Conservation (phyloP, 2,888 invertebrate genomes). For the Cryptops parisi region DNA sequence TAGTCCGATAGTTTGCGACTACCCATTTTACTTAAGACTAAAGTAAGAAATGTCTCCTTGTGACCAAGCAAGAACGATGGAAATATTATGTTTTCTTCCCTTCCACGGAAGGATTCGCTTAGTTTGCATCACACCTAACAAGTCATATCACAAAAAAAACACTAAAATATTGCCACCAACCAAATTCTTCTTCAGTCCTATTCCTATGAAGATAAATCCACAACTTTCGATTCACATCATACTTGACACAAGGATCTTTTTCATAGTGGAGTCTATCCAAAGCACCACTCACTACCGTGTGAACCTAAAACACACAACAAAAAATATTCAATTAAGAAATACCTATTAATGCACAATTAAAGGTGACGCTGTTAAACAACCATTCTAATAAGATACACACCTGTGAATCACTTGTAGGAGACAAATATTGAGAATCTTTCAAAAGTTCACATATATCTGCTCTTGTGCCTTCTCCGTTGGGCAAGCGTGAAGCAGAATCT, state of each 20-base stretch:
- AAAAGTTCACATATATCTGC: conserved; percentile 80
- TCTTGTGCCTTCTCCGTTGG: conserved; percentile 85
- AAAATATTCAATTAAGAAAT: neutral
- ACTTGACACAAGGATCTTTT: conserved; percentile 83
- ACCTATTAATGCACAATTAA: neutral
- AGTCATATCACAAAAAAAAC: too few relatives aligned
- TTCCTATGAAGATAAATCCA: conserved; percentile 90
- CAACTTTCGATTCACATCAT: conserved; percentile 75
- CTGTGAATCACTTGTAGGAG: conserved; percentile 35
- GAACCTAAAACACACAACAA: conserved; percentile 36
- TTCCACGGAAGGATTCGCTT: too few relatives aligned
- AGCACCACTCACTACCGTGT: conserved; percentile 77
- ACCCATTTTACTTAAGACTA: too few relatives aligned
- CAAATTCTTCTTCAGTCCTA: conserved; percentile 48
- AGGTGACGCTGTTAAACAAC: too few relatives aligned
- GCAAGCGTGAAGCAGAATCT: conserved; percentile 81
- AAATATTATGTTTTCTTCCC: too few relatives aligned
- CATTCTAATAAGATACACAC: too few relatives aligned
- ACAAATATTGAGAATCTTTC: conserved; percentile 53
- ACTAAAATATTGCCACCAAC: conserved; percentile 32
- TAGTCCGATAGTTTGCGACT: too few relatives aligned
- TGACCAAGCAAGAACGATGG: too few relatives aligned
- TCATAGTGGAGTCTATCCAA: conserved; percentile 79
- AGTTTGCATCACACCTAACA: too few relatives aligned
- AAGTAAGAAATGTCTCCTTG: too few relatives aligned